A percentile compares a stretch with the other conserved stretches of the same genome.
These are phyloP conservation scores for Oreochromis aureus DNA, from an alignment of 2,113 vertebrate genomes.

Conservation along the genomic window DNA sequence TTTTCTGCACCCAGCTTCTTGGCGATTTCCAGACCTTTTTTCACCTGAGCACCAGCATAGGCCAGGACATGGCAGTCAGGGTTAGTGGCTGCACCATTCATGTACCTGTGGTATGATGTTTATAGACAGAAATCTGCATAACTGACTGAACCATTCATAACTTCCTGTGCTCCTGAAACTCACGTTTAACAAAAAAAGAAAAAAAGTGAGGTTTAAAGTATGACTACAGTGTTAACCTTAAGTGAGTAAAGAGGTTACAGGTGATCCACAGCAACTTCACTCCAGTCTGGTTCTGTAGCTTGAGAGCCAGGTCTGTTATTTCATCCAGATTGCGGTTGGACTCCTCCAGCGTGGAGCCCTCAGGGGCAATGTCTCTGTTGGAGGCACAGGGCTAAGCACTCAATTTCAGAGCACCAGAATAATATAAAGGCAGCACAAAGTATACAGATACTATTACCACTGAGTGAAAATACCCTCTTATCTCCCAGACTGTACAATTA, in stretches of 20 bases:
- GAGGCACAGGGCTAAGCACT: not conserved
- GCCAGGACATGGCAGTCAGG: slow-evolving; percentile 65
- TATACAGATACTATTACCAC: not conserved
- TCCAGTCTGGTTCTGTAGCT: slow-evolving; percentile 64
- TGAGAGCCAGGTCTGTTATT: slow-evolving; percentile 62
- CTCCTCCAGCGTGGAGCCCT: slow-evolving; percentile 61
- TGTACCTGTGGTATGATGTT: slow-evolving; percentile 45
- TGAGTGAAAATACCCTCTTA: not conserved
- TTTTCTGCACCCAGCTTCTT: slow-evolving; percentile 67
- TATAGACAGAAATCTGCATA: not conserved
- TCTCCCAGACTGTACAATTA: not conserved
- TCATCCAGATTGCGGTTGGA: slow-evolving; percentile 63
- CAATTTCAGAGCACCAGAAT: not conserved
- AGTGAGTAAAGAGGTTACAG: slow-evolving; percentile 68
- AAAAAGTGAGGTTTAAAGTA: not conserved
- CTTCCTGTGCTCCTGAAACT: not conserved
- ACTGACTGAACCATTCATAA: not conserved
- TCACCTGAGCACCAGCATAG: slow-evolving; percentile 62
- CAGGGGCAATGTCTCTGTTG: slow-evolving; percentile 63
- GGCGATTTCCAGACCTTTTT: slow-evolving; percentile 65
- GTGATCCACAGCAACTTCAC: slow-evolving; percentile 69
- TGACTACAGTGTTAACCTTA: slow-evolving; percentile 27
- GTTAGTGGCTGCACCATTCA: slow-evolving; percentile 66
- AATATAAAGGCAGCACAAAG: not conserved
- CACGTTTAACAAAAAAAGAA: not conserved